phyloP scores from a whole-genome alignment of 1,140 invertebrate species.

The Zaprionus africanus region DNA sequence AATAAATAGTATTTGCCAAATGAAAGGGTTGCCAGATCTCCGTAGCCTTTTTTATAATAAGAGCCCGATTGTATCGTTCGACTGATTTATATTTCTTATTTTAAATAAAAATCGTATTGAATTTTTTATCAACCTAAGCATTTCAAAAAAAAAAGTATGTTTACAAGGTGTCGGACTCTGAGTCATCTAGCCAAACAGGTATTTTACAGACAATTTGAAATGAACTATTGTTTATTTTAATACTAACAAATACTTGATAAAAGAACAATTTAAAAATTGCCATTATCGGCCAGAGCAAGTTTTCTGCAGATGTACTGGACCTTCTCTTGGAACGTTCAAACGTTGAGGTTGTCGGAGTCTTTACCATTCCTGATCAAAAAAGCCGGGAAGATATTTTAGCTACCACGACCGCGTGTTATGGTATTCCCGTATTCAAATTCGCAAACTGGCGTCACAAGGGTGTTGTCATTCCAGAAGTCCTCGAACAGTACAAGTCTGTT shows the following conservation, averaged over 20 bases:
- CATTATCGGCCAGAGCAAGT: conserved; percentile 97
- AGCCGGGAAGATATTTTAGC: conserved; percentile 97
- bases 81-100: background rate
- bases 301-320: conserved; percentile 97
- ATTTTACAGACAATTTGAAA: background rate
- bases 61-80: too few species aligned
- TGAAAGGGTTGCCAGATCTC: too few species aligned
- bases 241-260: background rate
- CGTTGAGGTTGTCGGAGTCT: conserved; percentile 93
- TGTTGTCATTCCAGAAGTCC: conserved; percentile 91
- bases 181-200: background rate
- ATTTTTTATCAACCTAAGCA: background rate
- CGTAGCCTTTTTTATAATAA: too few species aligned
- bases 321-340: conserved; percentile 92
- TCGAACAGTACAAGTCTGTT: conserved; percentile 93
- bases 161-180: background rate
- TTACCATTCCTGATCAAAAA: conserved; percentile 95
- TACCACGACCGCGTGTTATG: conserved; percentile 89
- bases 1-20: too few species aligned
- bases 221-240: background rate
- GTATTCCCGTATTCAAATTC: conserved; percentile 96
- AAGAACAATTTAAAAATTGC: conserved; percentile 87
- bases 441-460: conserved; percentile 95
- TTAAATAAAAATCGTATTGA: background rate
- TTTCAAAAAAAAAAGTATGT: background rate